These are phyloP conservation scores for Dendroctonus ponderosae DNA, from an alignment of 1,140 invertebrate species.

Conservation along the genomic window DNA sequence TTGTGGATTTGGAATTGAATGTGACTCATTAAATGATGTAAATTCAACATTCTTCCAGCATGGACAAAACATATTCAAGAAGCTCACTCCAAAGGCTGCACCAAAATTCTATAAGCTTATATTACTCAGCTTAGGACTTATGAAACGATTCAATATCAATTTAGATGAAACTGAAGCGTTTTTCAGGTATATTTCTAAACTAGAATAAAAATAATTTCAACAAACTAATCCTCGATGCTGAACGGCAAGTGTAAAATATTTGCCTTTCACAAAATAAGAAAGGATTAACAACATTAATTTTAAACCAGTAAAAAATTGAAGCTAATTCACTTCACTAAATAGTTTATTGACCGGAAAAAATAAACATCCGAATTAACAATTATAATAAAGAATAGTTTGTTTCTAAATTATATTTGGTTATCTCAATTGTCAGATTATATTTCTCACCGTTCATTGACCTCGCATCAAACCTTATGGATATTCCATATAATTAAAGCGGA, in stretches of 20 bases:
- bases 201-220: background rate
- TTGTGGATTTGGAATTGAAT: conserved; percentile 26
- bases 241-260: too few relatives aligned
- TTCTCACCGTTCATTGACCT: too few relatives aligned
- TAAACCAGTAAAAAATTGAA: too few relatives aligned
- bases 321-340: too few relatives aligned
- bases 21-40: conserved; percentile 11
- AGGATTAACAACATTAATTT: too few relatives aligned
- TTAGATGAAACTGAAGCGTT: conserved; percentile 15
- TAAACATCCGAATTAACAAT: background rate
- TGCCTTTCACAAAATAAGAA: too few relatives aligned
- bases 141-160: background rate
- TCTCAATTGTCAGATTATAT: too few relatives aligned
- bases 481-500: too few relatives aligned
- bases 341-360: too few relatives aligned
- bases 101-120: background rate
- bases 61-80: conserved; percentile 10
- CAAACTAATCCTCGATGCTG: too few relatives aligned
- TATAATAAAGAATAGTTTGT: background rate
- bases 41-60: conserved; percentile 14
- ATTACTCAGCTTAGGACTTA: background rate
- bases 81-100: background rate
- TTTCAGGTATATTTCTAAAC: conserved; percentile 17
- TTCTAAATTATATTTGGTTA: background rate
- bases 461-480: too few relatives aligned